A percentile compares a stretch with the other conserved stretches of the same genome.
Conservation (phyloP, 2,797 vertebrate genomes). For the Siniperca obscura region DNA sequence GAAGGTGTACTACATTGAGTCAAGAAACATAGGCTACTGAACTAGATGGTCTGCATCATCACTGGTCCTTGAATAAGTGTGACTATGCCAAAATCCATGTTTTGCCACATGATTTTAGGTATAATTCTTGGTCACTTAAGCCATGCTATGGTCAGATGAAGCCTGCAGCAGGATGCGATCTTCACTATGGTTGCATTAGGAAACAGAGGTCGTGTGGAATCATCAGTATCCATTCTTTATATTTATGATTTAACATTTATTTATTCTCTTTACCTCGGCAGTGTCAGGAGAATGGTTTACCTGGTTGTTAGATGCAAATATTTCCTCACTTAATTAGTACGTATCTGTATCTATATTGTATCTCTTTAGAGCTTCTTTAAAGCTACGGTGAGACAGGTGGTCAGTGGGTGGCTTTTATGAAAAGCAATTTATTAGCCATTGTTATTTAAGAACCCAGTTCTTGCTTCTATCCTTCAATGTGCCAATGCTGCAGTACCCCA, state of each 20-base stretch:
- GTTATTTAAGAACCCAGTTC: not conserved
- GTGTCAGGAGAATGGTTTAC: not conserved
- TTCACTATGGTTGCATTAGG: not conserved
- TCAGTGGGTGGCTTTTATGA: conserved; percentile 14
- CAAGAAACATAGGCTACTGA: not conserved
- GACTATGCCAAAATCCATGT: not conserved
- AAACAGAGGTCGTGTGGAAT: not conserved
- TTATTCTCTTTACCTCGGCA: not conserved
- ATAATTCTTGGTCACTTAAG: not conserved
- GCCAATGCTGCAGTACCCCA: not conserved
- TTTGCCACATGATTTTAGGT: not conserved
- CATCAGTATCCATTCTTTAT: not conserved
- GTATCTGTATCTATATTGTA: not conserved
- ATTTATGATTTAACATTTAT: not conserved
- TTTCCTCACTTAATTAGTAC: not conserved
- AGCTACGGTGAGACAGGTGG: conserved; percentile 13
- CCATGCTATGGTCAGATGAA: not conserved
- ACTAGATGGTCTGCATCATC: not conserved
- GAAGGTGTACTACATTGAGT: not conserved
- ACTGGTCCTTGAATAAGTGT: not conserved
- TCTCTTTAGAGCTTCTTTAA: not conserved
- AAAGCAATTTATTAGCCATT: conserved; percentile 15
- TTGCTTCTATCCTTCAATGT: conserved; percentile 3
- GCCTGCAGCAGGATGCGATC: not conserved
- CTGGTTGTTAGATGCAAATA: not conserved